Percentiles rank a stretch among this genome's conserved stretches.
These are phyloP conservation scores for Myrmophylax atrothorax DNA, from an alignment of 2,113 vertebrate genomes.

Conservation along the genomic window DNA sequence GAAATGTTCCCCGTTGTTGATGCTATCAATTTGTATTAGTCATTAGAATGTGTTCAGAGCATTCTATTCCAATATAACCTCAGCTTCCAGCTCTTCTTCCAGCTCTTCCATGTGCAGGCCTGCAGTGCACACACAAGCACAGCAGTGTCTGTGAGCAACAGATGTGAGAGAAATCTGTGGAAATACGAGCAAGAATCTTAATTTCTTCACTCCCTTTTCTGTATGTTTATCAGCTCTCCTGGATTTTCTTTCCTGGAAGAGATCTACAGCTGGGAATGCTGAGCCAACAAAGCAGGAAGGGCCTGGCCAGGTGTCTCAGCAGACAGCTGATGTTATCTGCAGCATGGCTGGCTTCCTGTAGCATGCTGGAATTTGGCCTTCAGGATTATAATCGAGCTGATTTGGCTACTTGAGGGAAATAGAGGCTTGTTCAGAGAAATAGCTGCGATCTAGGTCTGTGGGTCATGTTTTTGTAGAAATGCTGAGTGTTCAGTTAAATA, in stretches of 20 bases:
- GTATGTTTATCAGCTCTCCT: neutral
- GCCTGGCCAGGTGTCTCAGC: neutral
- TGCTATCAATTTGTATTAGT: neutral
- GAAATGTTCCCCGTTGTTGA: neutral
- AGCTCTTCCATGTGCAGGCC: constrained; percentile 68
- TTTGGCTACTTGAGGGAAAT: neutral
- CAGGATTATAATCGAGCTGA: neutral
- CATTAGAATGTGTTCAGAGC: neutral
- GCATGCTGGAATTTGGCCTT: neutral
- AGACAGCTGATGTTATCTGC: neutral
- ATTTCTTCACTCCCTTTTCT: neutral
- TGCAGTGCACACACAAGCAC: neutral
- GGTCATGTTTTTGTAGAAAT: neutral
- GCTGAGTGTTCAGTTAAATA: neutral
- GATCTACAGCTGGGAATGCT: neutral
- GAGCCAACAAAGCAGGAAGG: neutral
- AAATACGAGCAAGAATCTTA: neutral
- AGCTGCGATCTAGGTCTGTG: neutral
- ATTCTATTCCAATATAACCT: neutral
- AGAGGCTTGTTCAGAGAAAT: neutral
- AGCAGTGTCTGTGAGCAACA: neutral
- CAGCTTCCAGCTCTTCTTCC: constrained; percentile 76
- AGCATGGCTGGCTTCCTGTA: neutral
- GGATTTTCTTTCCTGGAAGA: neutral
- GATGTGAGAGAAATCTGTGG: neutral